Conservation (phyloP, 2,797 vertebrate species). For the Spondyliosoma cantharus region DNA sequence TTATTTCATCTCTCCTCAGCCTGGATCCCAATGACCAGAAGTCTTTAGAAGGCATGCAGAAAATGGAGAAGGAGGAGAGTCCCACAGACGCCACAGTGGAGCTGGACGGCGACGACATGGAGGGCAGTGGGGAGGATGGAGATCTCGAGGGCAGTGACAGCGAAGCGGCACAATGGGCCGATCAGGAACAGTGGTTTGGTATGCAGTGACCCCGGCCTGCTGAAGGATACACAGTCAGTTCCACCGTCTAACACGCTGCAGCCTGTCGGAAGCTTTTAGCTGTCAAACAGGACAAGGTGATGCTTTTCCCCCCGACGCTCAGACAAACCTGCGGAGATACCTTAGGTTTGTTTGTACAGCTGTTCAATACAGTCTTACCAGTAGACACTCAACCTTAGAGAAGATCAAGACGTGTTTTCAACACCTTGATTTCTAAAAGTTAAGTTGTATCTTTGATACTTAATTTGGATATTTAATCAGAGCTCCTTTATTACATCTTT, state of each 20-base stretch:
- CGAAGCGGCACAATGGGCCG: constrained; percentile 98
- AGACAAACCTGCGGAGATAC: constrained; percentile 11
- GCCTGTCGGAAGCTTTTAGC: no score
- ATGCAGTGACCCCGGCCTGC: constrained; percentile 88
- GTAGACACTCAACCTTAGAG: neutral
- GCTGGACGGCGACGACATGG: constrained; percentile 99
- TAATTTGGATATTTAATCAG: neutral
- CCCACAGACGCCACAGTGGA: constrained; percentile 97
- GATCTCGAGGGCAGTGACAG: constrained; percentile 99
- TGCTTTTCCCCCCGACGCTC: neutral
- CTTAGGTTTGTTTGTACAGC: neutral
- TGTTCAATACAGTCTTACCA: neutral
- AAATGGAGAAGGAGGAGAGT: constrained; percentile 99
- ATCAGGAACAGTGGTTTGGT: constrained; percentile 99
- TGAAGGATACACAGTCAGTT: constrained; percentile 11
- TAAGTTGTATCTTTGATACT: neutral
- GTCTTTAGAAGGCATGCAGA: constrained; percentile 98
- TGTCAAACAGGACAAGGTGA: no score
- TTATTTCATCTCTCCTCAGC: constrained; percentile 72
- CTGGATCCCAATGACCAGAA: constrained; percentile 99
- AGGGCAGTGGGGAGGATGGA: constrained; percentile 97
- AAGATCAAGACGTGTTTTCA: neutral
- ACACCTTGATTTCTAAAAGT: neutral
- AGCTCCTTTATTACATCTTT: neutral
- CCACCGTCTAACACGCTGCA: neutral